A percentile compares a stretch with the other conserved stretches of the same genome.
Conservation (phyloP, 2,888 invertebrate species). For the Scrobipalpa costella region DNA sequence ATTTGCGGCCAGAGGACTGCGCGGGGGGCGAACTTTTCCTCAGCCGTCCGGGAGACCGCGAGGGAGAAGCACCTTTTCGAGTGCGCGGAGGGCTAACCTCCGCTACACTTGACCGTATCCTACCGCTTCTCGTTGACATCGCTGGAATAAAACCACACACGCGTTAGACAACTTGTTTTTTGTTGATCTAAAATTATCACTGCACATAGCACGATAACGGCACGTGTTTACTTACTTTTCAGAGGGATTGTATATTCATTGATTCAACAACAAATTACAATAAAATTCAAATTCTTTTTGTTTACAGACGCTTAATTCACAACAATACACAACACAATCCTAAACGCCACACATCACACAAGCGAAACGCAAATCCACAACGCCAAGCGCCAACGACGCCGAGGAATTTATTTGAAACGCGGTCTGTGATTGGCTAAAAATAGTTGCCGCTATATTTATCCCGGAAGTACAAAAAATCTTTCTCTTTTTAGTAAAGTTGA, state of each 20-base stretch:
- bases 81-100: conserved; percentile 65
- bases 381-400: conserved; percentile 70
- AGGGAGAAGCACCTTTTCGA: conserved; percentile 65
- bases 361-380: conserved; percentile 49
- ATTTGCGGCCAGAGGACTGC: conserved; percentile 47
- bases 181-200: conserved; percentile 62
- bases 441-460: conserved; percentile 44
- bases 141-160: conserved; percentile 45
- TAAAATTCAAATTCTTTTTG: conserved; percentile 27
- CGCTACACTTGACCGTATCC: conserved; percentile 55
- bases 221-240: conserved; percentile 60
- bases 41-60: conserved; percentile 71
- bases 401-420: conserved; percentile 63
- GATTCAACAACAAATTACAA: conserved; percentile 29
- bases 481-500: conserved; percentile 31
- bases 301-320: conserved; percentile 30
- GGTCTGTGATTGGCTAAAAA: conserved; percentile 65
- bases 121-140: conserved; percentile 74
- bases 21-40: conserved; percentile 66
- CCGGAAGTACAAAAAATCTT: conserved; percentile 33
- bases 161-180: conserved; percentile 38
- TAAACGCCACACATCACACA: conserved; percentile 40
- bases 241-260: conserved; percentile 34
- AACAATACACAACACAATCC: conserved; percentile 38
- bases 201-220: conserved; percentile 37